Evolutionary conservation across 2,888 invertebrate genomes (phyloP), one percentile per base, ranked within the genome.

Genomic region (Drosophila fungiperda): DNA sequence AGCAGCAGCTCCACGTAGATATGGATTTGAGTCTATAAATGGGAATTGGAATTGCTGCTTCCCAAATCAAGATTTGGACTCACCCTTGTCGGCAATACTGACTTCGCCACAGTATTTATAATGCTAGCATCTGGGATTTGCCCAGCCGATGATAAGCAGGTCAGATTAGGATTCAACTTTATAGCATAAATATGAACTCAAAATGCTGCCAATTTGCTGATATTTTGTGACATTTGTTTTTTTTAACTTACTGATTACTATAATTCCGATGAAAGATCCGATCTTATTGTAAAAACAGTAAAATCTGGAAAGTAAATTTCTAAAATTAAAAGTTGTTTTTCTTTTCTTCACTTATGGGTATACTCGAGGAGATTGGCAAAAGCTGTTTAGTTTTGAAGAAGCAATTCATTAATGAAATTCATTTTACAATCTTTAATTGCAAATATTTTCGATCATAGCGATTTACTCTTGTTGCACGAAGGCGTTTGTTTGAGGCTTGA

Each of bases 51-150:
- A 23, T 15, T 45, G 15, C 23, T 23, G 15, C 26, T 45, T 20
- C 1, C 20, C 23, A 15, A 45, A 8, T 45, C 1, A 2, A 2
- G 3, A 17, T 15, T 20, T 3, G 9, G 4, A 20, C 63, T 58
- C 6, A 89, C 85, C 69, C 29, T 29, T 57, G 17, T 3, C 0
- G 69, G 63, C 11, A 3, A 15, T 8, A 17, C 42, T 9, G 11
- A n/a, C 7, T 35, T 38, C 12, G 7, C 15, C 20, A 45, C 23
- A 36, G 61, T 68, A 79, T 78, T 66, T 78, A 78, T 78, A 78
- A 38, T 26, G 12, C 42, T 35, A 53, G 50, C 89, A 78, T 7
- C 95, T 93, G 0, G 95, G 95, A 80, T 95, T 95, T 94, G 76
- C 94, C 94, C 36, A 95, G 35, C 48, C 67, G 55, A 58, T 70